Evolutionary conservation across 2,113 vertebrate genomes (phyloP).

Genomic region (Clinocottus analis): DNA sequence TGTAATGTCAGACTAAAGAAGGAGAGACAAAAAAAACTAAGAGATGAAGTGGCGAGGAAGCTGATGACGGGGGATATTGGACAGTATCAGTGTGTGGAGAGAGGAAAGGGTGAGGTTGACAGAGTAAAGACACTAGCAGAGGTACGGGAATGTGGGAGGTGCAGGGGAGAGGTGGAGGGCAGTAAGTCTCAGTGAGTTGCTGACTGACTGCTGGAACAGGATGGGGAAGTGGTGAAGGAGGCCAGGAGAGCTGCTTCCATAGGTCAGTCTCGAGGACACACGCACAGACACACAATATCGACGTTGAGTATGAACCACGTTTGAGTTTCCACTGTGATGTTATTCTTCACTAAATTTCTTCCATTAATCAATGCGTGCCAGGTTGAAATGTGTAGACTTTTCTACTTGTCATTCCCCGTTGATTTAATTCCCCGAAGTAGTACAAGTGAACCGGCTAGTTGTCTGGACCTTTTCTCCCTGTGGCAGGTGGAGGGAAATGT

Average conservation of each 20-base stretch:
- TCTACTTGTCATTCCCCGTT: conserved; percentile 8
- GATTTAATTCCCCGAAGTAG: conserved; percentile 16
- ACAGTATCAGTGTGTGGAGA: conserved; percentile 23
- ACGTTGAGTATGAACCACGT: conserved; percentile 21
- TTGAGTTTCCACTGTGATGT: conserved; percentile 45
- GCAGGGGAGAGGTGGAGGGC: conserved; percentile 59
- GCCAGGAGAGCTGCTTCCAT: conserved; percentile 73
- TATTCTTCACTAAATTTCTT: conserved; percentile 36
- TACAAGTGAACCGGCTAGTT: conserved; percentile 14
- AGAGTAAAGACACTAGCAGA: conserved; percentile 36
- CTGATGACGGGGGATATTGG: conserved; percentile 21
- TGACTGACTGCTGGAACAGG: conserved; percentile 80
- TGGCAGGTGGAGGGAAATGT: conserved; percentile 27
- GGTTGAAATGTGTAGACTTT: conserved; percentile 20
- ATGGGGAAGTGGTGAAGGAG: conserved; percentile 78
- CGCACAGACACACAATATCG: conserved; percentile 41
- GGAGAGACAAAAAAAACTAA: conserved; percentile 7
- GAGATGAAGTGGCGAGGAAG: conserved; percentile 5
- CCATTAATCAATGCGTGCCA: conserved; percentile 57
- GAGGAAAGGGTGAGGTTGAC: conserved; percentile 57
- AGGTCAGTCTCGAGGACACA: conserved; percentile 65
- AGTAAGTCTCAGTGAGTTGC: conserved; percentile 61
- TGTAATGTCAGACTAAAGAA: background rate
- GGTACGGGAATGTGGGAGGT: conserved; percentile 51
- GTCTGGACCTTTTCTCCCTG: conserved; percentile 41